Base-by-base conservation (phyloP, 2,113 vertebrate species). In the Grantiella picta region DNA sequence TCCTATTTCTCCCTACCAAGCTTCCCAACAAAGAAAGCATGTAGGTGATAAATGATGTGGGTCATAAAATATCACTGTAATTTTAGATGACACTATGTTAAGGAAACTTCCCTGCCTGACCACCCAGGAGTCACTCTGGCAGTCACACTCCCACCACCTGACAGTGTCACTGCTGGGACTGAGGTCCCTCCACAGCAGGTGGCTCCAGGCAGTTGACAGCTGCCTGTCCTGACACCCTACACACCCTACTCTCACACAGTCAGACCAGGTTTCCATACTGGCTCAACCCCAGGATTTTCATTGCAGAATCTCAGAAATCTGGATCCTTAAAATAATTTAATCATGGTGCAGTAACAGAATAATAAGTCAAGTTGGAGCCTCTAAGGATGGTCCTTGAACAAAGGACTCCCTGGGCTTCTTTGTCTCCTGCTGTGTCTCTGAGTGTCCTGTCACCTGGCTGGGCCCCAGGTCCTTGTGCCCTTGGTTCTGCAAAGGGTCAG, bases 181-280 rank as follows among this genome's bases (percentile, higher is more conserved):
- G 5, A 45, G 7, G 19, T 5, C 18, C 0, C 0, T 76, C 49
- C 12, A 6, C 16, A 20, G 6, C 7, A 7, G 14, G 25, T 1
- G 2, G 22, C 8, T 69, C 22, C 33, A 45, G 73, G 15, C 18
- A 53, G 8, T 4, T 23, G 29, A 13, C 5, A 8, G 5, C 2
- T 53, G 23, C 2, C 33, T 12, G 2, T 12, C 15, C 1, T 45
- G 33, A 38, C 2, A 3, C 9, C 56, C 27, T 52, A 44, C 27
- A 33, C 27, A 28, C 1, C 14, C 13, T 17, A 15, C 15, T 45
- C 47, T 47, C 19, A 53, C 27, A 45, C 19, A 69, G 17, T 27
- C 36, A 63, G 18, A 79, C 29, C 40, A 54, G 20, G 24, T 40
- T 54, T 47, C 40, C 12, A 24, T 45, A 38, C 10, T 4, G 9